Percentiles rank a stretch among this genome's conserved stretches.
Evolutionary conservation across 2,888 invertebrate genomes (phyloP).

Genomic region (Rotaria sp.): DNA sequence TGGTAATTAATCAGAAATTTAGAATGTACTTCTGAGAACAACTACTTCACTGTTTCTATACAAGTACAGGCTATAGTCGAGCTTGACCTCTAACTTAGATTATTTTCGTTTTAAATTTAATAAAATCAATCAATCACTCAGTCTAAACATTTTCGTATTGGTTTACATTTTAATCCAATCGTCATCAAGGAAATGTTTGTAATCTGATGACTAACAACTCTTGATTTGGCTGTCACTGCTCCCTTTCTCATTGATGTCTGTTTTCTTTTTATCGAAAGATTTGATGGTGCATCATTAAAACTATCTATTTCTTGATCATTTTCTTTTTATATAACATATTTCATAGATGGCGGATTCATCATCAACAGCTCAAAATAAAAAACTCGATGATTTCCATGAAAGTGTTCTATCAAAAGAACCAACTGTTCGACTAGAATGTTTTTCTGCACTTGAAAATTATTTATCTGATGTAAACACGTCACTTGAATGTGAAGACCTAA

Average conservation of each 20-base stretch:
- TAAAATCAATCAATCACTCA: background rate
- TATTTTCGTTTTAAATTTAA: too few species aligned
- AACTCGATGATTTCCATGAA: constrained; percentile 63
- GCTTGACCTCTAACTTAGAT: too few species aligned
- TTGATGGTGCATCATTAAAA: background rate
- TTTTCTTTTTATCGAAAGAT: background rate
- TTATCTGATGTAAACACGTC: constrained; percentile 68
- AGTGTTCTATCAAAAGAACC: constrained; percentile 76
- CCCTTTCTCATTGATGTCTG: background rate
- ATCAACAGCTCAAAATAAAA: background rate
- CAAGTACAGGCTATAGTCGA: too few species aligned
- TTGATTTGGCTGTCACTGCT: background rate
- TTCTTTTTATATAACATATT: background rate
- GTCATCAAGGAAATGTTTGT: background rate
- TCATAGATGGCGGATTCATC: background rate
- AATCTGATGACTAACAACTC: constrained; percentile 3
- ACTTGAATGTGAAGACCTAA: constrained; percentile 73
- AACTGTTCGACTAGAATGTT: constrained; percentile 72
- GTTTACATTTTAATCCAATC: background rate
- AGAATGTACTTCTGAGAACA: too few species aligned
- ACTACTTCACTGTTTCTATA: too few species aligned
- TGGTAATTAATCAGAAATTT: too few species aligned
- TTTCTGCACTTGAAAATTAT: constrained; percentile 71
- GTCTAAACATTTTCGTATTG: background rate
- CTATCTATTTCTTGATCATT: background rate